A percentile compares a stretch with the other conserved stretches of the same genome.
phyloP scores from a whole-genome alignment of 1,140 invertebrate species.

The Drosophila kohkoa region DNA sequence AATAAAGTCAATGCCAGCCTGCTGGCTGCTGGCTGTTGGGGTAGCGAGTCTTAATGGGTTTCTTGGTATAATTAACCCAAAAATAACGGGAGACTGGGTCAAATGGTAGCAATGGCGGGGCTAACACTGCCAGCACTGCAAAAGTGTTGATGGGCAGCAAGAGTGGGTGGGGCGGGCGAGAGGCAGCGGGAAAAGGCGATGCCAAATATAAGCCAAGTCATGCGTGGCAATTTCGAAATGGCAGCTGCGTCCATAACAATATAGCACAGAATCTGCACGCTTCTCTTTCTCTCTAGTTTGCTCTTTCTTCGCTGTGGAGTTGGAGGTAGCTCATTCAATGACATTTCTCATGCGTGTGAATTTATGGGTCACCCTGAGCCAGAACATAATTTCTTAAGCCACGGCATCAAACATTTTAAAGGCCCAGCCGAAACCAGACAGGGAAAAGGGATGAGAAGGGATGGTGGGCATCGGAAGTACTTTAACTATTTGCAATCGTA shows the following conservation, averaged over 20 bases:
- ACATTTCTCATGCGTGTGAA: slow-evolving; percentile 77
- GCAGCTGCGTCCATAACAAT: slow-evolving; percentile 72
- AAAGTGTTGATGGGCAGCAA: slow-evolving; percentile 64
- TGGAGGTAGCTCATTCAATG: slow-evolving; percentile 58
- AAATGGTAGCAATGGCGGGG: background rate
- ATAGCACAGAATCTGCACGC: slow-evolving; percentile 18
- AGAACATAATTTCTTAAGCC: slow-evolving; percentile 50
- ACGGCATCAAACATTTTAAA: slow-evolving; percentile 33
- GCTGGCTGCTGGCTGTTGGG: slow-evolving; percentile 39
- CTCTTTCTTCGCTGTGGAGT: background rate
- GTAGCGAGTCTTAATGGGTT: slow-evolving; percentile 67
- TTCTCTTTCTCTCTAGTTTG: background rate
- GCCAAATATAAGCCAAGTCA: slow-evolving; percentile 73
- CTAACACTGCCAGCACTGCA: slow-evolving; percentile 5
- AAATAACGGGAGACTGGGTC: slow-evolving; percentile 22
- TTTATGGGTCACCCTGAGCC: slow-evolving; percentile 59
- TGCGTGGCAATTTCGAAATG: slow-evolving; percentile 70
- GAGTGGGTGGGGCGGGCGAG: slow-evolving; percentile 13
- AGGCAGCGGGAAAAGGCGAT: slow-evolving; percentile 36
- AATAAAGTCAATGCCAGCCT: slow-evolving; percentile 59
- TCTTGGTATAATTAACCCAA: slow-evolving; percentile 77
- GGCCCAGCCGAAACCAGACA: background rate
- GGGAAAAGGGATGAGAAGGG: too few species aligned
- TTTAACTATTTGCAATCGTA: slow-evolving; percentile 70
- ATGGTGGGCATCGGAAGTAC: slow-evolving; percentile 34